Conservation (phyloP, 2,797 vertebrate genomes). For the Mormyrops boulengeri region DNA sequence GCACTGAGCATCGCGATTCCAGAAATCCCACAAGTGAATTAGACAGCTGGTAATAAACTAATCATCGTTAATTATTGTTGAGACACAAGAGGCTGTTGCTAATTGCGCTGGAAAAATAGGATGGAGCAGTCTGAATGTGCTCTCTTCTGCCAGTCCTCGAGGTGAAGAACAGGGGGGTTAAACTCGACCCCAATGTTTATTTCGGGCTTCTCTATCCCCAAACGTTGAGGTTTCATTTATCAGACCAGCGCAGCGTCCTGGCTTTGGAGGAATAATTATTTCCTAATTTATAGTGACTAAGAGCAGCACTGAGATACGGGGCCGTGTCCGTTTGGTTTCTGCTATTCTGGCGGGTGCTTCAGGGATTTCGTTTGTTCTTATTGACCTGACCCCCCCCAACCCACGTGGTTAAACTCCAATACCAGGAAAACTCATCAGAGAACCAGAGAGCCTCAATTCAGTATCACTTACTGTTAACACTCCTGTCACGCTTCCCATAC, state of each 20-base stretch:
- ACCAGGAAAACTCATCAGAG: neutral
- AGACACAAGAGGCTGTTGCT: conserved; percentile 2
- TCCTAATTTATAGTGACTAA: conserved; percentile 50
- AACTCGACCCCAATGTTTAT: neutral
- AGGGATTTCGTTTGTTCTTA: neutral
- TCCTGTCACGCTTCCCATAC: neutral
- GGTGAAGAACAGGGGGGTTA: conserved; percentile 1
- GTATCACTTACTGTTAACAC: neutral
- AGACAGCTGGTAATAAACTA: conserved; percentile 11
- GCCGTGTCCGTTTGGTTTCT: conserved; percentile 43
- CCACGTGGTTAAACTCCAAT: neutral
- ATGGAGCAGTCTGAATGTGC: neutral
- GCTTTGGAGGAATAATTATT: conserved; percentile 57
- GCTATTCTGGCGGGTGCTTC: conserved; percentile 29
- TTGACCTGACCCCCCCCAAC: too few relatives aligned
- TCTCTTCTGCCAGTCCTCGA: neutral
- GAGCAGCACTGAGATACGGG: conserved; percentile 46
- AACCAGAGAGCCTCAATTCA: neutral
- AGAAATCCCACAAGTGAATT: neutral
- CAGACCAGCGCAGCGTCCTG: conserved; percentile 52
- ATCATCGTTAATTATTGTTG: conserved; percentile 7
- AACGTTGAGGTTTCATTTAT: conserved; percentile 53
- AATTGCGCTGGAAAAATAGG: conserved; percentile 6
- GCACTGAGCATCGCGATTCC: neutral
- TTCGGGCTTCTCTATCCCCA: conserved; percentile 21